These are phyloP conservation scores for Haliaeetus leucogaster DNA, from an alignment of 2,113 vertebrate genomes.

Conservation along the genomic window DNA sequence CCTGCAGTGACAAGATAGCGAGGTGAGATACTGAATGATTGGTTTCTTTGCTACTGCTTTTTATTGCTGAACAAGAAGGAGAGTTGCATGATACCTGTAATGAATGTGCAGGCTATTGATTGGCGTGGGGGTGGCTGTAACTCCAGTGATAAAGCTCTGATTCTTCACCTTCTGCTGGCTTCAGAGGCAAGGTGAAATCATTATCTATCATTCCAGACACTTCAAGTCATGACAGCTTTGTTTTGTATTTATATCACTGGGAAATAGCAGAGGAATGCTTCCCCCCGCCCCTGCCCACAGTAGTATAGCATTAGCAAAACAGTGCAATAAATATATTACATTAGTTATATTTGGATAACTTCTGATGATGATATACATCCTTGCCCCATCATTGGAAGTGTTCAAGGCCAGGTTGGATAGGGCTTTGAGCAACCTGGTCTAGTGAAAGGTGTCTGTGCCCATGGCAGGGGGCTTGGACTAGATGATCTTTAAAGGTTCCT, in stretches of 20 bases:
- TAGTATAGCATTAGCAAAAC: not conserved
- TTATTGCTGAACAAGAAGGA: not conserved
- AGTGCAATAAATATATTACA: not conserved
- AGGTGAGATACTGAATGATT: constrained; percentile 68
- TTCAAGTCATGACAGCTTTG: not conserved
- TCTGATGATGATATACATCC: not conserved
- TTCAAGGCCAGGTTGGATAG: not conserved
- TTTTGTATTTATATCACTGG: not conserved
- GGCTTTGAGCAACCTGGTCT: not conserved
- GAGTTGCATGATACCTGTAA: not conserved
- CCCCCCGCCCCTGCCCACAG: not conserved
- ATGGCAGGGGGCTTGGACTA: accelerated
- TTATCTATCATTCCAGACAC: not conserved
- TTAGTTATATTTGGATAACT: not conserved
- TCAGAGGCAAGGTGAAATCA: not conserved
- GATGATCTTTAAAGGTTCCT: not conserved
- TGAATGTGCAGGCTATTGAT: not conserved
- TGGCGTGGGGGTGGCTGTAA: not conserved
- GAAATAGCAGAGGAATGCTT: not conserved
- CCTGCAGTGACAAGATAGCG: constrained; percentile 98
- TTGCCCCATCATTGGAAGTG: not conserved
- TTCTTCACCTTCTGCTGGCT: not conserved
- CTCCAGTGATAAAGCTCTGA: not conserved
- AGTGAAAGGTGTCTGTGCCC: not conserved
- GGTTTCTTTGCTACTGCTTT: not conserved